Base-by-base conservation (phyloP, 2,113 vertebrate genomes). In the Piaya cayana region DNA sequence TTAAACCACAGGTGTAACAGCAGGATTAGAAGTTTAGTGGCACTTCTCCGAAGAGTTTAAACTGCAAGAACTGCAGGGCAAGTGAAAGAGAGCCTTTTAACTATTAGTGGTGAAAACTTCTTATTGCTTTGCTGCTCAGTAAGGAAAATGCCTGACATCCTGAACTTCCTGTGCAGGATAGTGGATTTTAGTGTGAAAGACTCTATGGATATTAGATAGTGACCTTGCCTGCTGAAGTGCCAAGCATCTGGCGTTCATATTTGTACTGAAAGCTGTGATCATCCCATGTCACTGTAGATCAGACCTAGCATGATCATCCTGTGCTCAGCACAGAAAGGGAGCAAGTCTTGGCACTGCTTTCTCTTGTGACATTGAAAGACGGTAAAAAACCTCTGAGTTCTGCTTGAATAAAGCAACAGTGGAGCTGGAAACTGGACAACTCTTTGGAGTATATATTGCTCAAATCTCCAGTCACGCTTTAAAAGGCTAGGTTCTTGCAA, bases 191-290 rank as follows among this genome's bases (percentile, higher is more conserved):
- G n/a, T 52, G 30, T 39, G 75, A 85, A 86, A 70, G 52, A 29
- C n/a, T 91, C 62, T 45, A 88, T 90, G 64, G 90, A 94, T 94
- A 87, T 95, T 89, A 88, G 74, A 78, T 83, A 82, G 80, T 67
- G 85, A 86, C 92, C 76, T 90, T 72, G 55, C 72, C 76, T 0
- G 0, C 79, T 53, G 88, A 88, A 93, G 68, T 52, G 30, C 52
- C 0, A 12, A 94, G 60, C 85, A 93, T 88, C 90, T 93, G 85
- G 71, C 78, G 19, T 76, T 68, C 0, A 0, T 3, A 2, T 59
- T 74, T 81, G 43, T 95, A 59, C 76, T 88, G 90, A 92, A 77
- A 86, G 71, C 90, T 93, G 68, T 93, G 79, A 95, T 83, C 75
- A 77, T 82, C 82, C 82, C 37, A 6, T 59, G 90, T 93, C 93